A percentile compares a stretch with the other conserved stretches of the same genome.
Conservation (phyloP, 1,140 invertebrate species). For the Drosophila varians region DNA sequence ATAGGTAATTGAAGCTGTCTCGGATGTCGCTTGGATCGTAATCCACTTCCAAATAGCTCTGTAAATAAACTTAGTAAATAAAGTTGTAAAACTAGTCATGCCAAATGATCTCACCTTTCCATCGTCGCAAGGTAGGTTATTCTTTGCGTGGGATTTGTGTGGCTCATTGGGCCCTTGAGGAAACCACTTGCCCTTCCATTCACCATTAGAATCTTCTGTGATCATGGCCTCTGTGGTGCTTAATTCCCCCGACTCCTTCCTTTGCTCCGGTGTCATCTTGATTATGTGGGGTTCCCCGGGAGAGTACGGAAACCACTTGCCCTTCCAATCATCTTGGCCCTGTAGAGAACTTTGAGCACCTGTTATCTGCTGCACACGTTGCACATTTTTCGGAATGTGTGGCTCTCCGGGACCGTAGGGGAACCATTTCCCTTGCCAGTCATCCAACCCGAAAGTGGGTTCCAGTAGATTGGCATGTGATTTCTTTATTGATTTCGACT, state of each 20-base stretch:
- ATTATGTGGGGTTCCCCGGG: conserved; percentile 39
- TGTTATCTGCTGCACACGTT: conserved; percentile 31
- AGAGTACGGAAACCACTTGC: conserved; percentile 56
- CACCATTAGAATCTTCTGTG: background rate
- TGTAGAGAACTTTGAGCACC: background rate
- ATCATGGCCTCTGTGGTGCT: background rate
- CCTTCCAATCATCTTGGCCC: conserved; percentile 28
- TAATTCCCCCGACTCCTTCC: background rate
- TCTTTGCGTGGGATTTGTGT: conserved; percentile 9
- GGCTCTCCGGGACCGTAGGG: conserved; percentile 37
- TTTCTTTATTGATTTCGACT: conserved; percentile 62
- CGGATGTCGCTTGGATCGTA: conserved; percentile 87
- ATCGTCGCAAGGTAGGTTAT: conserved; percentile 86
- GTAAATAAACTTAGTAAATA: background rate
- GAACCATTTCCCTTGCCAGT: conserved; percentile 41
- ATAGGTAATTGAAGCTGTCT: conserved; percentile 87
- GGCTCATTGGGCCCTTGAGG: conserved; percentile 48
- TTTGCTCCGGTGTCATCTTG: background rate
- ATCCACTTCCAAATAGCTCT: conserved; percentile 89
- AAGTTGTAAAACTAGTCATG: conserved; percentile 3
- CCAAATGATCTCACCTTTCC: conserved; percentile 86
- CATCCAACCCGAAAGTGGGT: conserved; percentile 4
- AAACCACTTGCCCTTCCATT: conserved; percentile 39
- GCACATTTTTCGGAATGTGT: conserved; percentile 17
- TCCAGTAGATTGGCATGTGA: conserved; percentile 43